Evolutionary conservation across 2,113 vertebrate species (phyloP), one percentile per base, ranked within the genome.

Genomic region (Dicerorhinus sumatrensis): DNA sequence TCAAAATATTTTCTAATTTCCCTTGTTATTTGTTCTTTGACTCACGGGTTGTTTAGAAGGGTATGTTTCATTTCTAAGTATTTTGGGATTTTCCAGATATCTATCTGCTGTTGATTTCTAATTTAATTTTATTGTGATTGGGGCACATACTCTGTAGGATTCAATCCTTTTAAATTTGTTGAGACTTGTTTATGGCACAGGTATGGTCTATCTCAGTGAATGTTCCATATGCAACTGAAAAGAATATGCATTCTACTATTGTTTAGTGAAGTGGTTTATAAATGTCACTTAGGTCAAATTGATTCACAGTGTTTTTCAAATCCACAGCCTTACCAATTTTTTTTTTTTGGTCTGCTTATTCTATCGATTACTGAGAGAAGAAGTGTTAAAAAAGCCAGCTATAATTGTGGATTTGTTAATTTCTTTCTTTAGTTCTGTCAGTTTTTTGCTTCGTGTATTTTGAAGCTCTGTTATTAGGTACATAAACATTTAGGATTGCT

Each of bases 1-100:
- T 91, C 93, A 91, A 70, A 84, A 51, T 70, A 79, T 46, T 91
- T 95, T 85, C 18, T 62, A 79, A 51, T 62, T 79, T 77, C 13
- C 21, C 27, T 87, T 72, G 17, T 46, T 60, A 56, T 76, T 76
- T 84, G 48, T 48, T 72, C 31, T 67, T 75, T 86, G 72, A 85
- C 3, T 14, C 14, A 42, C 10, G 5, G 27, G 2, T 77, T 79
- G 67, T 79, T 89, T 89, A 89, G 46, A 65, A 31, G 17, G 48
- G 6, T 75, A 36, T 92, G 56, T 31, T 51, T 84, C 33, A 63
- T 36, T 82, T 48, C 42, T 25, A 92, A 73, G 42, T 83, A 92
- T 51, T 91, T 83, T 14, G 63, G 46, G 58, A 25, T 85, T 94
- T 79, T 70, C 51, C 39, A 70, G 31, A 11, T 60, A 58, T 48